Evolutionary conservation across 2,888 invertebrate genomes (phyloP), one percentile per base, ranked within the genome.

Genomic region (Melieria omissa): DNA sequence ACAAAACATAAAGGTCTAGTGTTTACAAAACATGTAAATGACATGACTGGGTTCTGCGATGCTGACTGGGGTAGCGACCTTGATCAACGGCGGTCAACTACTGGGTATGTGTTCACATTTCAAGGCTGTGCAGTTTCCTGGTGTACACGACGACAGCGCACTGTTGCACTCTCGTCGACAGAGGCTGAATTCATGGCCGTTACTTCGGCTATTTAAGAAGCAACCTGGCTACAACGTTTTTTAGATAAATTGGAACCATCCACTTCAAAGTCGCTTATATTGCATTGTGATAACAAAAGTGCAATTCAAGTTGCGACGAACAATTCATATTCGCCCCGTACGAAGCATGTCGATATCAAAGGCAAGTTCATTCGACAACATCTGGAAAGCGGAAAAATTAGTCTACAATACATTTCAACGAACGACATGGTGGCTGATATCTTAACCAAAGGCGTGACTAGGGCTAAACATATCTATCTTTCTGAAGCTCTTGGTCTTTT

Each of bases 131-230:
- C 46, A 5, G 65, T 72, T 41, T 64, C 52, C 42, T 72, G 72
- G 61, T n/a, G 54, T 10, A 65, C 65, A 55, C 45, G 46, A 3
- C 29, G 61, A 52, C 68, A 73, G 46, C 60, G 42, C 29, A 70
- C 67, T 44, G 63, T 71, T 54, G 66, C 57, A 9, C 62, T 67
- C 42, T 71, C 71, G 42, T 65, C 54, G 47, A 70, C 57, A 29
- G 66, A 73, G n/a, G 65, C 61, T 29, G 62, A 70, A 46, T 62
- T 65, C 41, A 68, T 73, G 65, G 58, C 55, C 8, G 29, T 76
- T 29, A 68, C 62, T 45, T 54, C 61, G 44, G 76, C 73, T 54
- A 65, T 73, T 64, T 74, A 76, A 58, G 70, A 75, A 68, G 55
- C 72, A 57, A 66, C 62, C 61, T 71, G 71, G 71, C 44, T 75